Evolutionary conservation across 2,888 invertebrate genomes (phyloP).

Genomic region (Nemotelus pantherinus): DNA sequence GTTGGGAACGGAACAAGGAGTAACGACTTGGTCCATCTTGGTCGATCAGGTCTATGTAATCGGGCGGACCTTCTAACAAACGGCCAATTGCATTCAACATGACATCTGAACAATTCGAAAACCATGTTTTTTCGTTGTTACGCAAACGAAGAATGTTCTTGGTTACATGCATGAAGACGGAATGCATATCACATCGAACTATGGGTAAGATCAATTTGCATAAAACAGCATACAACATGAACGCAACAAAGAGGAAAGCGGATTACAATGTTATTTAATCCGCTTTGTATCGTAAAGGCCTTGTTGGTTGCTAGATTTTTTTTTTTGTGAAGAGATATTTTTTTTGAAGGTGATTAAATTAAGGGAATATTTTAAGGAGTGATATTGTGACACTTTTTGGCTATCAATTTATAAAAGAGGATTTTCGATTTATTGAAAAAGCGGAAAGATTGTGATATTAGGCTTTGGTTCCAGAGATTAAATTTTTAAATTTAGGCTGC

Average conservation of each 20-base stretch:
- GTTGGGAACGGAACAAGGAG: constrained; percentile 10
- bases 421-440: no score
- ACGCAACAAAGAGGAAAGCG: neutral
- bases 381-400: no score
- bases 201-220: constrained; percentile 19
- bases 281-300: no score
- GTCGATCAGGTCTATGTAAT: constrained; percentile 13
- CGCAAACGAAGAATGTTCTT: constrained; percentile 24
- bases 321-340: no score
- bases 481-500: no score
- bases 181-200: neutral
- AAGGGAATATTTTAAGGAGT: no score
- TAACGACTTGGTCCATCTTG: neutral
- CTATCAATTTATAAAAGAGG: no score
- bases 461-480: no score
- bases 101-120: constrained; percentile 47
- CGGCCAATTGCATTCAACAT: constrained; percentile 47
- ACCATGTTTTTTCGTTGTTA: constrained; percentile 44
- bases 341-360: no score
- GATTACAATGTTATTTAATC: neutral
- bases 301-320: no score
- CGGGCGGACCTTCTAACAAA: constrained; percentile 38
- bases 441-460: no score
- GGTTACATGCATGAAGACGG: constrained; percentile 7
- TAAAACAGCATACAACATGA: constrained; percentile 5